Evolutionary conservation across 2,113 vertebrate genomes (phyloP).

Genomic region (Passer montanus): DNA sequence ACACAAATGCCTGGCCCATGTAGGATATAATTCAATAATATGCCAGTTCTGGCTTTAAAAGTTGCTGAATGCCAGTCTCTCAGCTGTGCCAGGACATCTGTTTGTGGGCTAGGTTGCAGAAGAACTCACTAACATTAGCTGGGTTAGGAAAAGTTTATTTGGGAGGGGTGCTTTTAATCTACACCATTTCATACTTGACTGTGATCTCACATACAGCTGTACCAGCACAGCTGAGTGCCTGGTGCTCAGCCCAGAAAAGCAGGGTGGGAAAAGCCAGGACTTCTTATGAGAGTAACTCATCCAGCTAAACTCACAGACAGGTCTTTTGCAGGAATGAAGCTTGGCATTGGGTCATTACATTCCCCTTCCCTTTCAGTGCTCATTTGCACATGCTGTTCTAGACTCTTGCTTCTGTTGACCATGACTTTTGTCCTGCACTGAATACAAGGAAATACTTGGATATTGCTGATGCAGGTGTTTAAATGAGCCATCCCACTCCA

Average conservation of each 20-base stretch:
- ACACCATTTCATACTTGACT: not conserved
- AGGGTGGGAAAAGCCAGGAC: constrained; percentile 11
- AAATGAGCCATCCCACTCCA: not conserved
- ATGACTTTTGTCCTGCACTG: not conserved
- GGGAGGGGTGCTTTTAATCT: constrained; percentile 34
- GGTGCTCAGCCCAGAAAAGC: not conserved
- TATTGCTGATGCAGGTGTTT: not conserved
- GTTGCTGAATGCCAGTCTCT: constrained; percentile 17
- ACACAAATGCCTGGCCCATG: not conserved
- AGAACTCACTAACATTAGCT: constrained; percentile 31
- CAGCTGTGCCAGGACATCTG: constrained; percentile 57
- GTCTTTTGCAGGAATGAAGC: not conserved
- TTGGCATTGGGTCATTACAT: not conserved
- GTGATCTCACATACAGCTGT: constrained; percentile 65
- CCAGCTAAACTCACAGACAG: not conserved
- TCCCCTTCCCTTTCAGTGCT: not conserved
- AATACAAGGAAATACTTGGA: not conserved
- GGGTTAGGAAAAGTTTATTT: constrained; percentile 43
- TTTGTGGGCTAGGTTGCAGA: constrained; percentile 41
- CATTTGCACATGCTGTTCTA: not conserved
- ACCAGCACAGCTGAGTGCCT: constrained; percentile 28
- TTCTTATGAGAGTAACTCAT: constrained; percentile 11
- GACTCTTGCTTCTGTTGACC: not conserved
- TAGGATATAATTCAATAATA: constrained; percentile 27
- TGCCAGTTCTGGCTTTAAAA: constrained; percentile 34